Conservation (phyloP, 2,113 vertebrate genomes). For the Oreamnos americanus region DNA sequence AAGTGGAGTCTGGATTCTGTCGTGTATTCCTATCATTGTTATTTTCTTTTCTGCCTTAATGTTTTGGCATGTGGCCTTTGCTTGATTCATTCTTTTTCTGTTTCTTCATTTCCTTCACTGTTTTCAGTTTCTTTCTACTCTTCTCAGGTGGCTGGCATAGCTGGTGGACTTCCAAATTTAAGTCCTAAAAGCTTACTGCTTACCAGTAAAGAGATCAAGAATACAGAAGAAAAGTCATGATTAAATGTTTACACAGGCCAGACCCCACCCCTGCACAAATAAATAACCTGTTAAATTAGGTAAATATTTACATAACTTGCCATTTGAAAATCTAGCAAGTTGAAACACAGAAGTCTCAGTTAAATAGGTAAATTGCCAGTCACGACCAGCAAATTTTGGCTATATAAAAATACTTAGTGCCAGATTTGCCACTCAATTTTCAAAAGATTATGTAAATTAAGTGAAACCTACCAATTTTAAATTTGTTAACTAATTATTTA, state of each 20-base stretch:
- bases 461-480: background rate
- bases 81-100: background rate
- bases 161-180: background rate
- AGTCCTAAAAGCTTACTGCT: background rate
- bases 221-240: background rate
- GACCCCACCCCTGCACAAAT: background rate
- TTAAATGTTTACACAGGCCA: background rate
- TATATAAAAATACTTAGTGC: background rate
- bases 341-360: background rate
- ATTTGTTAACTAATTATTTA: background rate
- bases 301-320: background rate
- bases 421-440: background rate
- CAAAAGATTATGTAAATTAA: background rate
- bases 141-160: background rate
- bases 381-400: background rate
- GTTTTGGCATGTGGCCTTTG: background rate
- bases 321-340: background rate
- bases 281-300: background rate
- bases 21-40: background rate
- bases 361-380: background rate
- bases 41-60: background rate
- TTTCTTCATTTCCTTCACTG: background rate
- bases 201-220: background rate
- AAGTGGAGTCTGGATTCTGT: background rate
- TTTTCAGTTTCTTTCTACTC: background rate